Evolutionary conservation across 2,113 vertebrate species (phyloP).

Genomic region (Castor canadensis): DNA sequence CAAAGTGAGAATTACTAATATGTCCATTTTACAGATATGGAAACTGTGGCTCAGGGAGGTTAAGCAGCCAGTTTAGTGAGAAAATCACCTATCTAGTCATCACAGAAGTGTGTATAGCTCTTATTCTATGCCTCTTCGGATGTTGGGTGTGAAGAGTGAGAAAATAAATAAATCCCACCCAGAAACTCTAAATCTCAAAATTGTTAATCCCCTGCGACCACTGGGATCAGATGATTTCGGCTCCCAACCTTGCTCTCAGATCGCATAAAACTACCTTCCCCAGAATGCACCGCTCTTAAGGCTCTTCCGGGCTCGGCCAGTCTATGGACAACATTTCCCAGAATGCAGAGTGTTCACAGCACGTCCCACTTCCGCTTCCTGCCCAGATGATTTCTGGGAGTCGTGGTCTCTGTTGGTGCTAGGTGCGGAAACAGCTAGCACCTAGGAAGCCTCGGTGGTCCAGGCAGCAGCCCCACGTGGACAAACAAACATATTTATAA

Average conservation of each 20-base stretch:
- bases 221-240: fast-evolving
- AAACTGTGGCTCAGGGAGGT: neutral
- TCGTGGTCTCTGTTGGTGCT: fast-evolving
- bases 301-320: fast-evolving
- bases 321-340: conserved; percentile 49
- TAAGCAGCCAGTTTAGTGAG: neutral
- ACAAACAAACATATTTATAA: neutral
- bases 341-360: neutral
- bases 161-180: neutral
- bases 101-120: neutral
- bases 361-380: neutral
- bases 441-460: fast-evolving
- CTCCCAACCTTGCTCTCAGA: fast-evolving
- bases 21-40: neutral
- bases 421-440: fast-evolving
- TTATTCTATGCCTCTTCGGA: neutral
- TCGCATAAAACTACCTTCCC: neutral
- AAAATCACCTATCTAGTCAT: neutral
- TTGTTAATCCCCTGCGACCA: fast-evolving
- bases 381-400: neutral
- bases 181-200: neutral
- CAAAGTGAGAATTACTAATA: neutral
- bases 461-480: fast-evolving
- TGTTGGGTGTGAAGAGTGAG: neutral
- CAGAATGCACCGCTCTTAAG: neutral